phyloP scores from a whole-genome alignment of 2,113 vertebrate genomes.

The Nansenia antarctica region DNA sequence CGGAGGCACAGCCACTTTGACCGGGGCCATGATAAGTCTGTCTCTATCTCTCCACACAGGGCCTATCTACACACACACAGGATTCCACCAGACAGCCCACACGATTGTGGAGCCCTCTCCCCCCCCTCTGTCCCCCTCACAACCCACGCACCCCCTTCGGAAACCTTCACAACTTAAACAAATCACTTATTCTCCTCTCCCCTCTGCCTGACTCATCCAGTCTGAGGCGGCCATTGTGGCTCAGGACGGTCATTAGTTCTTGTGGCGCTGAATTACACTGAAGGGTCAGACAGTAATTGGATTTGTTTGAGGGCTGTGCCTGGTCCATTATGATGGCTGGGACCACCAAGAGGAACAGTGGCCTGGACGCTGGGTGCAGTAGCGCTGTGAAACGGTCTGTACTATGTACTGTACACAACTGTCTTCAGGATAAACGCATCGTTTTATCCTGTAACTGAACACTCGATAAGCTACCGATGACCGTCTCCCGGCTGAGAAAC shows the following conservation, averaged over 20 bases:
- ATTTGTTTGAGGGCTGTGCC: constrained; percentile 83
- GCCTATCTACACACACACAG: constrained; percentile 71
- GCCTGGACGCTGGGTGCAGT: too few relatives aligned
- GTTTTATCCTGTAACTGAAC: too few relatives aligned
- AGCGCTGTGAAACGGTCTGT: too few relatives aligned
- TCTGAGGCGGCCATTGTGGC: constrained; percentile 76
- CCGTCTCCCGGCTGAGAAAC: too few relatives aligned
- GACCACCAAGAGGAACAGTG: constrained; percentile 81
- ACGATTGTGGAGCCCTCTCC: constrained; percentile 72
- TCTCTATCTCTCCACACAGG: constrained; percentile 73
- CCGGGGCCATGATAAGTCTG: constrained; percentile 80
- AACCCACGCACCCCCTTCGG: background rate
- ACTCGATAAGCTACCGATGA: too few relatives aligned
- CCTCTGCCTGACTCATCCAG: constrained; percentile 77
- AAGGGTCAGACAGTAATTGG: constrained; percentile 90
- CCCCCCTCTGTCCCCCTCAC: background rate
- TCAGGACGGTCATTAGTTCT: constrained; percentile 80
- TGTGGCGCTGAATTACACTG: constrained; percentile 80
- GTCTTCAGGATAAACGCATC: too few relatives aligned
- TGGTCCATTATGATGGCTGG: constrained; percentile 66
- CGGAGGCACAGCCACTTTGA: constrained; percentile 49
- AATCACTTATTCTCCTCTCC: constrained; percentile 83
- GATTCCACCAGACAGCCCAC: constrained; percentile 80
- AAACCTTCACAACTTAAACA: constrained; percentile 75
- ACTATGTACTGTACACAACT: too few relatives aligned